Percentiles rank a stretch among this genome's conserved stretches.
Evolutionary conservation across 2,113 vertebrate genomes (phyloP).

Genomic region (Maylandia zebra): DNA sequence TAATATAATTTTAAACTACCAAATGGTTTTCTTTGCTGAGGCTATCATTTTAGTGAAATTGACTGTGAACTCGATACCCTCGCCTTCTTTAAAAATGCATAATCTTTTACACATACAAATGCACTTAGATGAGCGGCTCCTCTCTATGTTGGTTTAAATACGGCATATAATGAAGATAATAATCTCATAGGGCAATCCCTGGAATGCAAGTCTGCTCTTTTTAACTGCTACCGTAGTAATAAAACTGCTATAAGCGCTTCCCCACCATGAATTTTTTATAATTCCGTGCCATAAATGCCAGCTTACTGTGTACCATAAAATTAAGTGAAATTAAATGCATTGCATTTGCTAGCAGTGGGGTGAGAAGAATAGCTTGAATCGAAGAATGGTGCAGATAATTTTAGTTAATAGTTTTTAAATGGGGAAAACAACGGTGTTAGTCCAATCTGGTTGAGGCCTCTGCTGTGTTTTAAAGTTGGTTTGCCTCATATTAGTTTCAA

Average conservation of each 20-base stretch:
- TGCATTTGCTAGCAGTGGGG: constrained; percentile 5
- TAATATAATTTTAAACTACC: neutral
- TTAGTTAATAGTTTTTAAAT: neutral
- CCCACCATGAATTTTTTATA: constrained; percentile 21
- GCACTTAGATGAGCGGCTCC: neutral
- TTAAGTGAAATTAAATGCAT: constrained; percentile 35
- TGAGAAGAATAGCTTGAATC: neutral
- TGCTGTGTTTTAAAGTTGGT: neutral
- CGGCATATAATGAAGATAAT: neutral
- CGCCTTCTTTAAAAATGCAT: neutral
- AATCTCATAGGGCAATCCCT: neutral
- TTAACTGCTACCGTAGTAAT: neutral
- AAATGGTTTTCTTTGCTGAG: neutral
- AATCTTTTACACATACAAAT: neutral
- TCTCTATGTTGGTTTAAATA: constrained; percentile 16
- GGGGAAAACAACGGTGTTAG: neutral
- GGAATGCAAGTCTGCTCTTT: constrained; percentile 14
- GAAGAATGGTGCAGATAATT: neutral
- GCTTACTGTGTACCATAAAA: constrained; percentile 16
- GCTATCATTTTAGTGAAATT: neutral
- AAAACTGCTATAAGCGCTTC: constrained; percentile 10
- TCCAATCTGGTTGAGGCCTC: neutral
- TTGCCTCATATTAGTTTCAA: neutral
- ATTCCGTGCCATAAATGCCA: constrained; percentile 25
- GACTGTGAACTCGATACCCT: neutral